Conservation (phyloP, 2,797 vertebrate genomes). For the Holocentrus rufus region DNA sequence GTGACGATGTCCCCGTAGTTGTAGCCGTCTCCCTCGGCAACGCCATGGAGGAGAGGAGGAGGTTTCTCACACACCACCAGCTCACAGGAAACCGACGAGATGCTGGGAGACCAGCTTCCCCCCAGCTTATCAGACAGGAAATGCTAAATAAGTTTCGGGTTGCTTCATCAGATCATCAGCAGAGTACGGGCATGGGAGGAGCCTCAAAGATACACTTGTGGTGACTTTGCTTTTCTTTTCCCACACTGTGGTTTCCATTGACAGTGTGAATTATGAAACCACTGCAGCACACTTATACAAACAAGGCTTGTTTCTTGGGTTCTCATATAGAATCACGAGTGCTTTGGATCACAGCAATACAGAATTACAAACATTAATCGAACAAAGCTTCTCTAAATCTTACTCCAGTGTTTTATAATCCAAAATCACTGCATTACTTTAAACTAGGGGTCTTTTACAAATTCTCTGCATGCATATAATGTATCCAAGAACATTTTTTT, state of each 20-base stretch:
- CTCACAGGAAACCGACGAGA: constrained; percentile 86
- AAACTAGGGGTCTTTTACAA: not conserved
- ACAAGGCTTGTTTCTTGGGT: not conserved
- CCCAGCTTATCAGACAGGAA: constrained; percentile 77
- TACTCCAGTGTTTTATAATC: not conserved
- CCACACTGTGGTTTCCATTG: no score
- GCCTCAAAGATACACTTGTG: no score
- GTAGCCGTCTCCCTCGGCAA: constrained; percentile 84
- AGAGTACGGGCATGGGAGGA: not conserved
- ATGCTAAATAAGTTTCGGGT: not conserved
- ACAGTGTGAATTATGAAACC: no score
- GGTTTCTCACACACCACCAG: constrained; percentile 88
- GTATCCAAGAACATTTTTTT: not conserved
- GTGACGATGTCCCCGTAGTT: constrained; percentile 84
- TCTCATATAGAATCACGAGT: not conserved
- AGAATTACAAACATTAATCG: not conserved
- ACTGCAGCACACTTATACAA: not conserved
- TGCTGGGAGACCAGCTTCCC: constrained; percentile 87
- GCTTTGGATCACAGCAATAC: not conserved
- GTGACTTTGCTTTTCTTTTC: no score
- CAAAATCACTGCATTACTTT: not conserved
- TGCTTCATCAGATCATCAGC: not conserved
- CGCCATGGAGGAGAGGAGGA: constrained; percentile 82
- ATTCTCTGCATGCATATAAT: not conserved
- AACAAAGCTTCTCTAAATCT: not conserved